Conservation (phyloP, 1,140 invertebrate species). For the Sycophaga agraensis region DNA sequence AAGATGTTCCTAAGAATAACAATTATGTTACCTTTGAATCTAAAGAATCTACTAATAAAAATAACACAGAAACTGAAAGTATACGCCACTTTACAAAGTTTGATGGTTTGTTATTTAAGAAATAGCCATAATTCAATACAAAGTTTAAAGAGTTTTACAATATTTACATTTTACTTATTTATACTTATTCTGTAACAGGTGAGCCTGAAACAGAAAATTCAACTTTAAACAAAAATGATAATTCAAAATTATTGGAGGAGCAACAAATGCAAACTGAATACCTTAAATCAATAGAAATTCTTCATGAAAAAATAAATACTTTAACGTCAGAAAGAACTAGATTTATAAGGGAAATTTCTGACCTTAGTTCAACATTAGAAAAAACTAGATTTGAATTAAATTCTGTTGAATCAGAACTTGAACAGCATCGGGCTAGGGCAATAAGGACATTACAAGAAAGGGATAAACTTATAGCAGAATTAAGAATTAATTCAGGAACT, state of each 20-base stretch:
- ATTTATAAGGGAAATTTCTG: slow-evolving; percentile 46
- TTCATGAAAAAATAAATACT: slow-evolving; percentile 45
- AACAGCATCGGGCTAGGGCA: slow-evolving; percentile 72
- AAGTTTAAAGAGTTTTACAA: too few relatives aligned
- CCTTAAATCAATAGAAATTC: slow-evolving; percentile 45
- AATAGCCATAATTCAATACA: too few relatives aligned
- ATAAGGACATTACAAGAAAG: slow-evolving; percentile 76
- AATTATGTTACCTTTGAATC: neutral
- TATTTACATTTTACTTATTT: too few relatives aligned
- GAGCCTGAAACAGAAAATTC: neutral
- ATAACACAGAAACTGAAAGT: neutral
- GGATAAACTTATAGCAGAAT: slow-evolving; percentile 70
- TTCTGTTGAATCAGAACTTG: slow-evolving; percentile 64
- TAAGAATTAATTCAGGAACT: slow-evolving; percentile 55
- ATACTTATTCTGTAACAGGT: too few relatives aligned
- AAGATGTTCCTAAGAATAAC: neutral
- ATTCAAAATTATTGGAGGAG: slow-evolving; percentile 5
- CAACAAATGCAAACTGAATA: slow-evolving; percentile 36
- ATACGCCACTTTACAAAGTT: neutral
- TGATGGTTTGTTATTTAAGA: slow-evolving; percentile 4
- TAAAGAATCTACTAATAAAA: neutral
- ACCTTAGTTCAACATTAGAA: slow-evolving; percentile 56
- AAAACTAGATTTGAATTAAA: slow-evolving; percentile 63
- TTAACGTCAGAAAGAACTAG: slow-evolving; percentile 45
- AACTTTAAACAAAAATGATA: neutral